phyloP scores from a whole-genome alignment of 2,113 vertebrate genomes.

The Calidris pygmaea region DNA sequence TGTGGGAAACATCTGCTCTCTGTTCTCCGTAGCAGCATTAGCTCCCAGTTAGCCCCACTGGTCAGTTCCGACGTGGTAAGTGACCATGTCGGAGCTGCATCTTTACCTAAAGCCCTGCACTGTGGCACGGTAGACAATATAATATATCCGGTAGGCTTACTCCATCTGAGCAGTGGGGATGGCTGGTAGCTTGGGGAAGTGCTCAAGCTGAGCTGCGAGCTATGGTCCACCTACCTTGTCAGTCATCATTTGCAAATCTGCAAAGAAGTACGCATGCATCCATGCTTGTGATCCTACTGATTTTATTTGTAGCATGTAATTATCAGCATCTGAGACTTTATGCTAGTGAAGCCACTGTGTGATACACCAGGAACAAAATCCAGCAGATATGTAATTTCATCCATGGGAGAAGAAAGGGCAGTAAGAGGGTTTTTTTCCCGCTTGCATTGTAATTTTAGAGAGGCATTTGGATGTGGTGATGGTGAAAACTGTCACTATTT shows the following conservation, averaged over 20 bases:
- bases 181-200: neutral
- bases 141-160: neutral
- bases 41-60: neutral
- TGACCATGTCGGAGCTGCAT: rapidly evolving
- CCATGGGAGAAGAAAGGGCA: neutral
- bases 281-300: neutral
- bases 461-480: neutral
- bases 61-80: rapidly evolving
- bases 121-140: neutral
- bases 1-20: neutral
- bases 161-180: rapidly evolving
- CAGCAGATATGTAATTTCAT: neutral
- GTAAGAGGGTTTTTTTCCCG: neutral
- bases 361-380: neutral
- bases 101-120: neutral
- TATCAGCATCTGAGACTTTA: neutral
- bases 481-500: neutral
- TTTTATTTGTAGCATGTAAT: neutral
- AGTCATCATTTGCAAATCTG: neutral
- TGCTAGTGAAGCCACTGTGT: neutral
- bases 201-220: neutral
- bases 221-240: neutral
- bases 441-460: neutral
- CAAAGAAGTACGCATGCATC: neutral
- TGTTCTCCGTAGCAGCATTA: rapidly evolving